Evolutionary conservation across 2,888 invertebrate species (phyloP).

Genomic region (Xiphydria camelus): DNA sequence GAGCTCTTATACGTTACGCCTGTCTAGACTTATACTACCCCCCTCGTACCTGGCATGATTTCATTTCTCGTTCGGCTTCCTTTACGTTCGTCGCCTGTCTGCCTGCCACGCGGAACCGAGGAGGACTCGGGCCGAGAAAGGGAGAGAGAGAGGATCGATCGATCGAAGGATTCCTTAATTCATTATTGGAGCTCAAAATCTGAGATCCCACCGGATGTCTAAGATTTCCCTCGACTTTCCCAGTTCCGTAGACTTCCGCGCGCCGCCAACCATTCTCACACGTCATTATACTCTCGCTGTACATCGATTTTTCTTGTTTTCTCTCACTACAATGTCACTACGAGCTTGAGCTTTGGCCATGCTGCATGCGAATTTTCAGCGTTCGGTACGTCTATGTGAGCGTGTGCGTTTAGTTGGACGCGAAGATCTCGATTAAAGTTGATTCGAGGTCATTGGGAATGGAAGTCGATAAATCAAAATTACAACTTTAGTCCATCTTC

Average conservation of each 20-base stretch:
- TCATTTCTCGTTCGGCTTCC: constrained; percentile 19
- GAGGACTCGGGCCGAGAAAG: constrained; percentile 14
- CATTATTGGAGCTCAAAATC: no score
- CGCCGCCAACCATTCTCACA: constrained; percentile 46
- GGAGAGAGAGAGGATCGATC: constrained; percentile 13
- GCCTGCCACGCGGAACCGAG: no score
- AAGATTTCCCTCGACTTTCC: constrained; percentile 18
- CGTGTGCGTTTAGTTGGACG: no score
- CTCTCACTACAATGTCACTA: constrained; percentile 6
- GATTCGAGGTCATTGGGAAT: no score
- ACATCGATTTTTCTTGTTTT: constrained; percentile 21
- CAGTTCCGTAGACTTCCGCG: constrained; percentile 20
- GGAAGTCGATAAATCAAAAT: no score
- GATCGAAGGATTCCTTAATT: constrained; percentile 19
- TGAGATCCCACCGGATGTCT: constrained; percentile 11
- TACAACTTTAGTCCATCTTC: no score
- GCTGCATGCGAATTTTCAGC: no score
- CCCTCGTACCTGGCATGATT: constrained; percentile 51
- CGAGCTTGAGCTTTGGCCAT: constrained; percentile 52
- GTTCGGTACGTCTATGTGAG: no score
- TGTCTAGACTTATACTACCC: no score
- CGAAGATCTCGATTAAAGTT: no score
- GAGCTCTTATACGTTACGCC: constrained; percentile 40
- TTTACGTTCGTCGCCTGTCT: no score
- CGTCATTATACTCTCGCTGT: constrained; percentile 24